Evolutionary conservation across 1,140 invertebrate species (phyloP), one percentile per base, ranked within the genome.

Genomic region (Drosophila setifemur): DNA sequence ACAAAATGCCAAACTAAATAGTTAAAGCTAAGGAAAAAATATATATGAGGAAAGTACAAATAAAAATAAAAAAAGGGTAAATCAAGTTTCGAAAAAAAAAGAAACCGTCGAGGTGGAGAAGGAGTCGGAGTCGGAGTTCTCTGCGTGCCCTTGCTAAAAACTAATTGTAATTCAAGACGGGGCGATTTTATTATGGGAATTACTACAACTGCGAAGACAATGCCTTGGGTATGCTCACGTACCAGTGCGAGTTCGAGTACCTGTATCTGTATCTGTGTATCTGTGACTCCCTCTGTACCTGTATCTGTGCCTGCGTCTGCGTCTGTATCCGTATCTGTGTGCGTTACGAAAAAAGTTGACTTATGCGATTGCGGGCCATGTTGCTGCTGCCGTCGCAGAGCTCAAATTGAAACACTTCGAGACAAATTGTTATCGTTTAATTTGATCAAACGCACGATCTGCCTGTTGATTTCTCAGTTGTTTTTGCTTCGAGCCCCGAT

Each of bases 361-460:
- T 83, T 83, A 83, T 83, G 69, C 73, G 73, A 68, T 72, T 76
- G 77, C 77, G 43, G 57, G 28, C 29, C 75, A 74, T 47, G 50
- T 19, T 40, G 44, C 29, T 40, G 57, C 25, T 52, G 37, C 25
- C 25, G 52, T 45, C 43, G 52, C 25, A 35, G 53, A 55, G 81
- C 73, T 85, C 81, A 85, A 85, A 85, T 85, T 85, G 87, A 89
- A 89, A 89, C 87, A 89, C 87, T 89, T 89, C 87, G 78, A 83
- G 87, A 89, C 87, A 89, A 89, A 89, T 89, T 89, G 87, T 89
- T 89, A 89, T 89, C 87, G 87, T 89, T 89, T 88, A 89, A 89
- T 89, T 89, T 89, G 87, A 89, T 89, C 87, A 85, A 85, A 88
- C 85, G 86, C 85, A 88, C 85, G 85, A 86, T 85, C 81, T 85